Percentiles rank a stretch among this genome's conserved stretches.
These are phyloP conservation scores for Trinectes maculatus DNA, from an alignment of 2,113 vertebrate species.

Conservation along the genomic window DNA sequence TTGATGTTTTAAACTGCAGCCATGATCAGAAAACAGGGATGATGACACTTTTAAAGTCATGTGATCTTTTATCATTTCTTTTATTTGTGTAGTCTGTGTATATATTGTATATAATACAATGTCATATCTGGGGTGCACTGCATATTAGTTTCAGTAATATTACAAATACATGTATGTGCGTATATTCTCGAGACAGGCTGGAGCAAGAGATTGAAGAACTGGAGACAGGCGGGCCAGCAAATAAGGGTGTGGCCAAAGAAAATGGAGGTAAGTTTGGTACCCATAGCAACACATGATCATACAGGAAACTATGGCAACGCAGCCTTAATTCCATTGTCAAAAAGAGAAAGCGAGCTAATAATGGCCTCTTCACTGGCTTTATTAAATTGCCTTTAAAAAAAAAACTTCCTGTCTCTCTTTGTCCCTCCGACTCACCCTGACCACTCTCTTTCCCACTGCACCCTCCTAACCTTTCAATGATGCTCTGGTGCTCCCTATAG, in stretches of 20 bases:
- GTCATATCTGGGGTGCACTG: not conserved
- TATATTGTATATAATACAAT: not conserved
- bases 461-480: conserved; percentile 7
- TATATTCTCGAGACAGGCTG: conserved; percentile 79
- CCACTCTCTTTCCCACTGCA: not conserved
- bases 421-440: conserved; percentile 25
- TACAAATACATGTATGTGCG: conserved; percentile 12
- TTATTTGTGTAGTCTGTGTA: not conserved
- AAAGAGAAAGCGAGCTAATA: conserved; percentile 37
- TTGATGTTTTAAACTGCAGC: not conserved
- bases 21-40: not conserved
- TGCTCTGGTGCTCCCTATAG: conserved; percentile 67
- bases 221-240: conserved; percentile 81
- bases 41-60: not conserved
- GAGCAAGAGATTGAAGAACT: conserved; percentile 91
- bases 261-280: conserved; percentile 75
- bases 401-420: conserved; percentile 54
- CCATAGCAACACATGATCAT: conserved; percentile 66
- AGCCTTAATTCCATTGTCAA: conserved; percentile 18
- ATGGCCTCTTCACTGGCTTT: conserved; percentile 42
- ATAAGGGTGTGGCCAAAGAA: conserved; percentile 74
- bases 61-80: not conserved
- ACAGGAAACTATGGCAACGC: conserved; percentile 67
- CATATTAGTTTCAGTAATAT: not conserved
- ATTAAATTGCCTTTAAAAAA: conserved; percentile 59